Evolutionary conservation across 23 tunicate genomes (phyloP).

Genomic region (Trididemnum nubilum): DNA sequence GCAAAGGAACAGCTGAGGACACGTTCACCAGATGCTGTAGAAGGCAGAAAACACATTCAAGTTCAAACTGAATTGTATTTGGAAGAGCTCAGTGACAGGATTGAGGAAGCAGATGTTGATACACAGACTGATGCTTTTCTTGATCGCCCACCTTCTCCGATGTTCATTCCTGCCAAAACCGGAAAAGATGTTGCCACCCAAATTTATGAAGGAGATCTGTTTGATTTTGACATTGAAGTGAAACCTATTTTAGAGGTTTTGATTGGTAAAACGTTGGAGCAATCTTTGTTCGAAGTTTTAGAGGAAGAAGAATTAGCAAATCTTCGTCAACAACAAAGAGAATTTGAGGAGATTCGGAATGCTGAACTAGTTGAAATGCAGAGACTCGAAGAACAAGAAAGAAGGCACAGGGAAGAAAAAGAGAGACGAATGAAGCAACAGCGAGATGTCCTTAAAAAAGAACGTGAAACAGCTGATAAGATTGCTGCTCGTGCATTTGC

Average conservation of each 20-base stretch:
- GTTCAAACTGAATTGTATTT: constrained; percentile 93
- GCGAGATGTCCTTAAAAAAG: constrained; percentile 84
- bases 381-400: constrained; percentile 92
- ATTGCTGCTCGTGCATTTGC: constrained; percentile 99
- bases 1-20: constrained; percentile 81
- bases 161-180: constrained; percentile 92
- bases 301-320: constrained; percentile 95
- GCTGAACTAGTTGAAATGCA: constrained; percentile 96
- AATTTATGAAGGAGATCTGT: constrained; percentile 81
- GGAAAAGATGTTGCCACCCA: constrained; percentile 94
- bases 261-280: constrained; percentile 94
- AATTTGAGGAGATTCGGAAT: constrained; percentile 91
- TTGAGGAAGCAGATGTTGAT: constrained; percentile 97
- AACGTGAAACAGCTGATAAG: constrained; percentile 94
- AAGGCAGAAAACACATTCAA: constrained; percentile 80
- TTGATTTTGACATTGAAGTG: constrained; percentile 94
- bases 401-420: constrained; percentile 92
- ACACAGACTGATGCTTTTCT: constrained; percentile 93
- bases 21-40: constrained; percentile 91
- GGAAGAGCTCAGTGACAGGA: constrained; percentile 88
- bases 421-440: constrained; percentile 93
- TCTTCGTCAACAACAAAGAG: constrained; percentile 90
- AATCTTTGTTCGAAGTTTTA: constrained; percentile 86
- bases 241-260: constrained; percentile 98
- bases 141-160: constrained; percentile 94